Conservation (phyloP, 2,888 invertebrate species). For the Stenichneumon culpator region DNA sequence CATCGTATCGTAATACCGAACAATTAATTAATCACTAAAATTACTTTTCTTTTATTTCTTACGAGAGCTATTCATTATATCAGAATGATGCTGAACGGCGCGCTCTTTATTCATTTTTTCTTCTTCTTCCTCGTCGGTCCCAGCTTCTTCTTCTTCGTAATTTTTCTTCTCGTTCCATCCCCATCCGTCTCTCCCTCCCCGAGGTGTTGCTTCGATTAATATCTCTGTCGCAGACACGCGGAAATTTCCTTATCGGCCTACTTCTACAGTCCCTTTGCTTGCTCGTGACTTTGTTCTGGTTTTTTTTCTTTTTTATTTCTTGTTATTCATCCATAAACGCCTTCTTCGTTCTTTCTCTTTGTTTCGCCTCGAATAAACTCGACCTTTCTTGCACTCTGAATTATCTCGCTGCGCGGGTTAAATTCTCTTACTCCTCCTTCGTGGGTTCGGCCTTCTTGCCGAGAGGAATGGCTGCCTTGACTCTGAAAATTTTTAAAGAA, state of each 20-base stretch:
- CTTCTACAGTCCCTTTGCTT: too few species aligned
- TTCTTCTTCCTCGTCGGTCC: conserved; percentile 52
- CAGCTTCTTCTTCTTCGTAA: conserved; percentile 62
- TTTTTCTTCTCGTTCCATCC: conserved; percentile 58
- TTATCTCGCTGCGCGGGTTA: conserved; percentile 51
- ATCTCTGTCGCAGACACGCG: conserved; percentile 44
- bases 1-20: conserved; percentile 69
- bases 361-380: conserved; percentile 51
- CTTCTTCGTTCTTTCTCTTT: conserved; percentile 12
- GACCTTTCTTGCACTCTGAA: conserved; percentile 58
- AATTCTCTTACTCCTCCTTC: conserved; percentile 91
- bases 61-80: conserved; percentile 66
- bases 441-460: conserved; percentile 94
- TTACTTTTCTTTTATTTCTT: conserved; percentile 73
- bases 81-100: conserved; percentile 65
- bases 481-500: conserved; percentile 87
- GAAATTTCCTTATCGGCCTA: conserved; percentile 18
- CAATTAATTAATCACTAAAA: conserved; percentile 79
- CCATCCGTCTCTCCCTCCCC: conserved; percentile 39
- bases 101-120: conserved; percentile 58
- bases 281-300: conserved; percentile 47
- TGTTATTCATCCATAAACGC: conserved; percentile 56
- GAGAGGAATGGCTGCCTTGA: conserved; percentile 95
- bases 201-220: conserved; percentile 8
- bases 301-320: conserved; percentile 55